Conservation (phyloP, 1,140 invertebrate genomes). For the Drosophila sp. region DNA sequence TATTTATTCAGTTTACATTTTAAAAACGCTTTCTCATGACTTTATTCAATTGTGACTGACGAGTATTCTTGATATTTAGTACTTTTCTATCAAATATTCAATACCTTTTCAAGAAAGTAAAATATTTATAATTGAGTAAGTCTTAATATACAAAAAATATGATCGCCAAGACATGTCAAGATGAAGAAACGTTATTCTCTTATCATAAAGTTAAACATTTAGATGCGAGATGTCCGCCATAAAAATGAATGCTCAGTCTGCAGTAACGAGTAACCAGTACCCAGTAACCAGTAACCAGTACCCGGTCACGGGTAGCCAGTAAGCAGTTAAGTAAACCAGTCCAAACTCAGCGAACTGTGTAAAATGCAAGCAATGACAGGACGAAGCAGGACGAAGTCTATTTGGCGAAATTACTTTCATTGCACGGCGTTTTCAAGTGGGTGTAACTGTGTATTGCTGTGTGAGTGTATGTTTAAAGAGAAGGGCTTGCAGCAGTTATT, state of each 20-base stretch:
- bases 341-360: slow-evolving; percentile 35
- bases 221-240: neutral
- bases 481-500: slow-evolving; percentile 4
- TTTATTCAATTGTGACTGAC: no score
- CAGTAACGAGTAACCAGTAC: neutral
- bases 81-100: no score
- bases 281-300: neutral
- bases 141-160: no score
- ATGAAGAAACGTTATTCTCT: no score
- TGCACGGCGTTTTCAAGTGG: slow-evolving; percentile 72
- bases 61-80: no score
- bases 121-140: no score
- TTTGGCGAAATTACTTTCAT: slow-evolving; percentile 82
- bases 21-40: no score
- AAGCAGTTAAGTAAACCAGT: slow-evolving; percentile 14
- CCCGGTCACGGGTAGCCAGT: slow-evolving; percentile 22
- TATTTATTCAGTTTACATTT: no score
- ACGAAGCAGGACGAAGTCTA: slow-evolving; percentile 61
- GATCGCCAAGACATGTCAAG: no score
- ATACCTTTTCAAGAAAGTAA: no score
- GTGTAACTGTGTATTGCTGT: slow-evolving; percentile 32
- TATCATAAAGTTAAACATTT: no score
- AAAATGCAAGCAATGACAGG: slow-evolving; percentile 13
- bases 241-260: neutral
- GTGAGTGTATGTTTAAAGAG: slow-evolving; percentile 9